These are phyloP conservation scores for Hylaeus anthracinus DNA, from an alignment of 1,140 invertebrate species.

Conservation along the genomic window DNA sequence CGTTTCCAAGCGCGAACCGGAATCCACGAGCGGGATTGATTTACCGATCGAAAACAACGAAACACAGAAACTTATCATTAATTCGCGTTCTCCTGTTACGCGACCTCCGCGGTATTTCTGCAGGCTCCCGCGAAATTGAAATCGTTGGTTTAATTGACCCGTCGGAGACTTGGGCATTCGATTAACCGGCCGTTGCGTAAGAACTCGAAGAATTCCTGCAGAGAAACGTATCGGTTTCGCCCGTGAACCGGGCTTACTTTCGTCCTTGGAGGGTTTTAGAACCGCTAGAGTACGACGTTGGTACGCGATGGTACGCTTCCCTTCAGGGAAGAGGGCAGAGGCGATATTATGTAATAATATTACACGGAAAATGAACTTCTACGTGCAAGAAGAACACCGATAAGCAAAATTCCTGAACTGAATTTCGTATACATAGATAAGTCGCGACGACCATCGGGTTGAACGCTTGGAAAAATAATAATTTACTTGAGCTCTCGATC, in stretches of 20 bases:
- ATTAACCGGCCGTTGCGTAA: slow-evolving; percentile 28
- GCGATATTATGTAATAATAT: no score
- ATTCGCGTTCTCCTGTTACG: not conserved
- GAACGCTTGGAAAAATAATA: no score
- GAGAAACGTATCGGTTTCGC: not conserved
- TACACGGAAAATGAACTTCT: no score
- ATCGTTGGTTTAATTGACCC: slow-evolving; percentile 11
- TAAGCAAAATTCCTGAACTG: no score
- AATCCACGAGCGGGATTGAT: slow-evolving; percentile 13
- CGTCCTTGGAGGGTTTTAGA: not conserved
- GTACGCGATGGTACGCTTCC: no score
- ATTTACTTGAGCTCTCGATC: no score
- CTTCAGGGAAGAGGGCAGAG: no score
- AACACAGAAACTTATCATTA: slow-evolving; percentile 6
- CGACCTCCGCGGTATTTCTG: not conserved
- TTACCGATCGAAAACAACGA: slow-evolving; percentile 7
- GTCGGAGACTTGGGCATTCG: slow-evolving; percentile 1
- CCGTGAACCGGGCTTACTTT: not conserved
- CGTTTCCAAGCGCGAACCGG: not conserved
- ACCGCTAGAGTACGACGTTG: not conserved
- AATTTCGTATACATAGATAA: no score
- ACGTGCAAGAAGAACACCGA: no score
- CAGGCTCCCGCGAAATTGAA: slow-evolving; percentile 8
- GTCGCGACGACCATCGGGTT: no score
- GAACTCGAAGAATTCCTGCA: not conserved